Evolutionary conservation across 2,797 vertebrate species (phyloP), one percentile per base, ranked within the genome.

Genomic region (Champsocephalus gunnari): DNA sequence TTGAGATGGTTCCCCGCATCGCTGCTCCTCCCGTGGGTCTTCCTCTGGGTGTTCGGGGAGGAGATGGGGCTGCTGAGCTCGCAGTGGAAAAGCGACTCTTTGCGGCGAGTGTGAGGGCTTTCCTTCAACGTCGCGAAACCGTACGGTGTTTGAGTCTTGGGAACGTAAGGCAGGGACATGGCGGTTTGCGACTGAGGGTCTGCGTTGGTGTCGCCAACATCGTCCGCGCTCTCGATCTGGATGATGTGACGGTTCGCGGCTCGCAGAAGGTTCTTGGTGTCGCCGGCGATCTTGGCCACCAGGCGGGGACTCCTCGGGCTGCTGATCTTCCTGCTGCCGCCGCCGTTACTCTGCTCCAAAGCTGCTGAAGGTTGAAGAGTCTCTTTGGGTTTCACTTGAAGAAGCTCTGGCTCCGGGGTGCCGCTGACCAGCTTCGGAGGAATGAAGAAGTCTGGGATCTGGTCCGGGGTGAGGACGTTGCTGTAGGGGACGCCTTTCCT

Each of bases 371-470:
- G 89, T 0, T 95, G 95, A 62, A 94, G 72, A 16, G 85, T 32
- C 0, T 96, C 91, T 16, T 91, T 96, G 3, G 94, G 71, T 16
- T 94, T 93, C 5, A 85, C 28, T 7, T 83, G 89, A 0, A 79
- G 91, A 0, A 73, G 21, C 45, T 95, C 92, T 0, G 89, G 86
- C 75, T 99, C 98, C 0, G 95, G 70, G 0, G 97, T 95, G 1
- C 86, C 93, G 9, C 94, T 94, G 12, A 95, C 94, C 28, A 99
- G 94, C 88, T 98, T 99, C 2, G 98, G 98, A 0, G 98, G 98
- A 73, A 99, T 99, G 86, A 99, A 99, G 79, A 99, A 99, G 87
- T 99, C 98, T 0, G 98, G 98, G 88, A 99, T 99, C 88, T 99
- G 99, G 90, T 99, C 98, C 0, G 98, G 98, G 2, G 98, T 99